phyloP scores from a whole-genome alignment of 2,113 vertebrate species.

The Silurus asotus region DNA sequence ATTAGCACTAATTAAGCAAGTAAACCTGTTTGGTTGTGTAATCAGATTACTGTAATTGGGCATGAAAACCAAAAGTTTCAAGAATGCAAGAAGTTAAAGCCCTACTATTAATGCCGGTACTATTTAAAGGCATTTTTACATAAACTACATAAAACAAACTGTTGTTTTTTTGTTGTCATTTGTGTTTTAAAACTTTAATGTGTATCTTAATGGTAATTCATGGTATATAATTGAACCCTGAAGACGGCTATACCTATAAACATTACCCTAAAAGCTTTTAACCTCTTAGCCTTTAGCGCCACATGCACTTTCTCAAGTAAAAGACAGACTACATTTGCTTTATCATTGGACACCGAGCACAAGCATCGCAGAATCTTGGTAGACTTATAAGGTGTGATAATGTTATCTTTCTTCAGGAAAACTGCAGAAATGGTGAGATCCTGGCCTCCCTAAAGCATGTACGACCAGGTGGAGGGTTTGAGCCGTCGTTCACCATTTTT shows the following conservation, averaged over 20 bases:
- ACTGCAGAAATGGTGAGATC: conserved; percentile 88
- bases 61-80: not conserved
- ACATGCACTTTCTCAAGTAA: not conserved
- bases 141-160: not conserved
- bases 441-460: conserved; percentile 86
- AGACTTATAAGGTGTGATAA: not conserved
- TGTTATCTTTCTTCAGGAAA: conserved; percentile 78
- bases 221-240: not conserved
- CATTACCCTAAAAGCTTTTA: not conserved
- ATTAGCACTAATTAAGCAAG: not conserved
- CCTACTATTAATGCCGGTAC: not conserved
- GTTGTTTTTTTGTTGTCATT: not conserved
- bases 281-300: not conserved
- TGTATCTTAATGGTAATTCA: not conserved
- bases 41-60: not conserved
- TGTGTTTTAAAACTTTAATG: not conserved
- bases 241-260: not conserved
- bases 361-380: not conserved
- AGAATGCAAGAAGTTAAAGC: not conserved
- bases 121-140: not conserved
- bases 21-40: not conserved
- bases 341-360: not conserved
- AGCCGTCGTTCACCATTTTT: conserved; percentile 86
- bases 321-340: not conserved
- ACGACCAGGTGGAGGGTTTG: conserved; percentile 84